Evolutionary conservation across 2,113 vertebrate species (phyloP).

Genomic region (Cheilinus undulatus): DNA sequence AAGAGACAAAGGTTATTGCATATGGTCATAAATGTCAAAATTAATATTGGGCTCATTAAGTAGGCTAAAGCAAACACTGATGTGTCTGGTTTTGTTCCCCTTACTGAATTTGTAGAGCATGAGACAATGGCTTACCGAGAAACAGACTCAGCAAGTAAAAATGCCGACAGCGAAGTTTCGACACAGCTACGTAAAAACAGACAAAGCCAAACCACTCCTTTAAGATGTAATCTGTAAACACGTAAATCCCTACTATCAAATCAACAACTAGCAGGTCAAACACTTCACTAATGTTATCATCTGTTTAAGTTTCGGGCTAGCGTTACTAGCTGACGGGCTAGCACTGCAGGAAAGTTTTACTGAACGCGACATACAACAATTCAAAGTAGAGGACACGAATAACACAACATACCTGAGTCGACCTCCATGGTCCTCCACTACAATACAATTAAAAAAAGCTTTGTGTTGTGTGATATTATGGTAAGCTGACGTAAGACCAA

Average conservation of each 20-base stretch:
- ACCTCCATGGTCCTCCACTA: constrained; percentile 55
- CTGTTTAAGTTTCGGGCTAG: constrained; percentile 16
- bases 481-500: neutral
- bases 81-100: accelerated
- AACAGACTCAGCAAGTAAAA: neutral
- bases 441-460: neutral
- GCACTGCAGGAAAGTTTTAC: neutral
- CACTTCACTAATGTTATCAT: neutral
- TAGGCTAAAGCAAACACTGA: neutral
- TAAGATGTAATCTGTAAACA: too few species aligned
- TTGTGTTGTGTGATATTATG: neutral
- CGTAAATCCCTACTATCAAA: neutral
- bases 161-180: neutral
- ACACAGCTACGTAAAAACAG: neutral
- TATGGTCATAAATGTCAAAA: neutral
- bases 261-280: neutral
- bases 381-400: neutral
- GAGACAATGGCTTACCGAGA: neutral
- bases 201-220: neutral
- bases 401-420: constrained; percentile 62
- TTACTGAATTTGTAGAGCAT: neutral
- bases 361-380: neutral
- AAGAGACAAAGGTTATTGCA: too few species aligned
- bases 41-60: neutral
- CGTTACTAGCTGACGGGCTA: constrained; percentile 46